These are phyloP conservation scores for Clinocottus analis DNA, from an alignment of 2,113 vertebrate genomes.

Conservation along the genomic window DNA sequence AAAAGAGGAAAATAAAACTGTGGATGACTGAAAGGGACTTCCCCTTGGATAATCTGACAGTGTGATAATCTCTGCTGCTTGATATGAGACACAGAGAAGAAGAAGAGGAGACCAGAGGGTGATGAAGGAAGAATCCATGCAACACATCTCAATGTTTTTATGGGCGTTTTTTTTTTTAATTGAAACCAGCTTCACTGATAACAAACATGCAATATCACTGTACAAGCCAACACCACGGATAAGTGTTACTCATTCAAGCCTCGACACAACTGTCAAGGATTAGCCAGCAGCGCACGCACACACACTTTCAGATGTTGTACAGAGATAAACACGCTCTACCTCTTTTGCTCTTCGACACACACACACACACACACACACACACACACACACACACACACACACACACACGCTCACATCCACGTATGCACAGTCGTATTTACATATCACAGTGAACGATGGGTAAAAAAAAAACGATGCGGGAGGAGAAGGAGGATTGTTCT, in stretches of 20 bases:
- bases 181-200: conserved; percentile 93
- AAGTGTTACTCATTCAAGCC: conserved; percentile 91
- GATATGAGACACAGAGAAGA: conserved; percentile 50
- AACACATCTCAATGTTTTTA: conserved; percentile 76
- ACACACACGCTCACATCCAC: background rate
- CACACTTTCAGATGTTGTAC: conserved; percentile 64
- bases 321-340: conserved; percentile 63
- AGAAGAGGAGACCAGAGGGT: conserved; percentile 33
- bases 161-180: conserved; percentile 82
- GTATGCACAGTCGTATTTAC: conserved; percentile 80
- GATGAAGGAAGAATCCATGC: conserved; percentile 76
- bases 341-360: conserved; percentile 51
- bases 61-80: conserved; percentile 37
- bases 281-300: conserved; percentile 80
- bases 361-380: conserved; percentile 24
- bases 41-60: conserved; percentile 36
- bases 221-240: conserved; percentile 95
- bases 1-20: conserved; percentile 50
- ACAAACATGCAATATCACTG: conserved; percentile 97
- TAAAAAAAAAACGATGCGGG: conserved; percentile 62
- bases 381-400: conserved; percentile 23
- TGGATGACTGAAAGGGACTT: conserved; percentile 54
- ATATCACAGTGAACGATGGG: conserved; percentile 84
- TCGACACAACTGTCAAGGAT: conserved; percentile 89
- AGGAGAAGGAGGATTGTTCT: conserved; percentile 58